Base-by-base conservation (phyloP, 2,113 vertebrate genomes). In the Trichomycterus rosablanca region DNA sequence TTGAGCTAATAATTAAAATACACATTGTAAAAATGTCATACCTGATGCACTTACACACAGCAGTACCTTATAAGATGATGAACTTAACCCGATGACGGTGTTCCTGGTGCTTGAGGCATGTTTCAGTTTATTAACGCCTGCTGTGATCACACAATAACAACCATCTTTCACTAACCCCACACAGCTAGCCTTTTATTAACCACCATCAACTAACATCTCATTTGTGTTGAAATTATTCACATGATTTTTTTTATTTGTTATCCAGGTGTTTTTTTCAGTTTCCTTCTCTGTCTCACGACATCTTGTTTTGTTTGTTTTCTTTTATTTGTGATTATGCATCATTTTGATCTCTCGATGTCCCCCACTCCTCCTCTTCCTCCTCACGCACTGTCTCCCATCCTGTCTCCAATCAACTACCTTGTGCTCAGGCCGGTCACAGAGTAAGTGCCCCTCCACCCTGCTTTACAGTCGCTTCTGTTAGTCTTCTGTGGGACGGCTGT, bases 341-440 rank as follows among this genome's bases (percentile, higher is more conserved):
- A 69, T 86, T 85, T 84, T 78, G 69, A 87, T 89, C 79, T 86
- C 80, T 86, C 70, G 71, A 75, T 66, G 67, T 78, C 73, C 78
- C 73, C 66, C 59, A 74, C 81, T 63, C 82, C 79, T 81, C 70
- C 74, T 69, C 70, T 66, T 59, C 43, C 56, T 64, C 73, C 78
- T 73, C 70, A 72, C 65, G 51, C 67, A 60, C 64, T 64, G 67
- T 52, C 48, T 59, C 68, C 72, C 60, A 78, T 52, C 73, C 68
- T 85, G 87, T 89, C 92, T 92, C 84, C 94, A 90, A 92, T 93
- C 92, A 89, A 92, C 87, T 89, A 66, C 89, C 83, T 84, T 78
- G 81, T 87, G 71, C 74, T 87, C 88, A 98, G 96, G 88, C 95
- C 84, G 92, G 92, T 92, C 95, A 98, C 92, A 94, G 95, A 96